Conservation (phyloP, 2,888 invertebrate genomes). For the Diloba caeruleocephala region DNA sequence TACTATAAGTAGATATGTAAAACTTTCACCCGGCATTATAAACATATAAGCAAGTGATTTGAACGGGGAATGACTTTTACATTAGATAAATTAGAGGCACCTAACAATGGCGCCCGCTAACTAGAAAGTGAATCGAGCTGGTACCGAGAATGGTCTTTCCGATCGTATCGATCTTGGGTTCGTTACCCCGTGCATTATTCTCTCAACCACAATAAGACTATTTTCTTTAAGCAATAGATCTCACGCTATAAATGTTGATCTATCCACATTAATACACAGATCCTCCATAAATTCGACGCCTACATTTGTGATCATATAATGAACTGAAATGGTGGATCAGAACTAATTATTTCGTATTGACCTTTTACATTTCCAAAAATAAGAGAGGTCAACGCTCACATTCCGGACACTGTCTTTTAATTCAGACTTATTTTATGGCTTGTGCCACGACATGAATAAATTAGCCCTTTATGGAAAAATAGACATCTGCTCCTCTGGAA, state of each 20-base stretch:
- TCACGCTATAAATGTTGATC: constrained; percentile 16
- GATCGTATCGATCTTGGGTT: constrained; percentile 81
- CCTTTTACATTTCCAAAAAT: constrained; percentile 42
- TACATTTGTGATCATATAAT: constrained; percentile 22
- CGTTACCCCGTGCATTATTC: constrained; percentile 80
- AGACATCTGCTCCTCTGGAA: constrained; percentile 84
- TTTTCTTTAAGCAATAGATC: constrained; percentile 57
- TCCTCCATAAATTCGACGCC: constrained; percentile 3
- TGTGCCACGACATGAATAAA: constrained; percentile 83
- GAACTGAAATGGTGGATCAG: constrained; percentile 48
- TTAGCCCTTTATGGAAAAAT: constrained; percentile 84
- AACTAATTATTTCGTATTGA: constrained; percentile 32
- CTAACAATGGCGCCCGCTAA: constrained; percentile 81
- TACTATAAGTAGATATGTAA: no score
- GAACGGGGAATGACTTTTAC: constrained; percentile 73
- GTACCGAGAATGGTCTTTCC: constrained; percentile 77
- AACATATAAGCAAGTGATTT: constrained; percentile 59
- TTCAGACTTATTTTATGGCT: constrained; percentile 79
- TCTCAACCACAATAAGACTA: constrained; percentile 78
- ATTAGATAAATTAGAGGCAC: constrained; percentile 79
- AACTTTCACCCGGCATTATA: constrained; percentile 48
- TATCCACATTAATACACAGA: constrained; percentile 9
- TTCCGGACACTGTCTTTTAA: constrained; percentile 75
- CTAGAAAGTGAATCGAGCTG: constrained; percentile 83
- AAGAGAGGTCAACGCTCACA: constrained; percentile 75